phyloP scores from a whole-genome alignment of 1,140 invertebrate species.

The Conus betulinus region DNA sequence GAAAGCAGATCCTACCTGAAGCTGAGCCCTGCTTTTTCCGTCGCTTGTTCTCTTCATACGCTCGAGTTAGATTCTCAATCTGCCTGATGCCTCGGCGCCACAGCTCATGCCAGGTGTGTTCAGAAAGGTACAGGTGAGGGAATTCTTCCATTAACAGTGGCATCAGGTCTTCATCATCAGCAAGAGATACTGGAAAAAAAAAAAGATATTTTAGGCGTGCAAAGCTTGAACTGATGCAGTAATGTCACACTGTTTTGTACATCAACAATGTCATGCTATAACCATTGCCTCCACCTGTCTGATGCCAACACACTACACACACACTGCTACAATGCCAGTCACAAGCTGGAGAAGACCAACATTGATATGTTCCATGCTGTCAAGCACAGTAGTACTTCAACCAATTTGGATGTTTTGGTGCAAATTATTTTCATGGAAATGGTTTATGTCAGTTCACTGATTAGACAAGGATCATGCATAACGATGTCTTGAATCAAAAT shows the following conservation, averaged over 20 bases:
- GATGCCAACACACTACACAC: too few species aligned
- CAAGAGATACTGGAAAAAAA: constrained; percentile 53
- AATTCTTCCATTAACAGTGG: constrained; percentile 73
- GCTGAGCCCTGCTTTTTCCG: constrained; percentile 70
- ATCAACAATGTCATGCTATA: too few species aligned
- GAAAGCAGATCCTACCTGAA: not conserved
- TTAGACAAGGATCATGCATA: too few species aligned
- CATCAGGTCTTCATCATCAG: constrained; percentile 69
- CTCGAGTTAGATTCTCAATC: constrained; percentile 70
- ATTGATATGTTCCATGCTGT: too few species aligned
- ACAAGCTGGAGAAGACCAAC: too few species aligned
- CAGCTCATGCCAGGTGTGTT: constrained; percentile 73
- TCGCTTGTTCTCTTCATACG: constrained; percentile 66
- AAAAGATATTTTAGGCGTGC: not conserved
- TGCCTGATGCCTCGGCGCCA: constrained; percentile 71
- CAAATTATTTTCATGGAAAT: too few species aligned
- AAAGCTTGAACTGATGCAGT: not conserved
- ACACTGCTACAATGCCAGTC: too few species aligned
- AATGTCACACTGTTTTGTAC: not conserved
- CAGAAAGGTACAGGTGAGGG: constrained; percentile 72
- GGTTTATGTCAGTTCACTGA: too few species aligned
- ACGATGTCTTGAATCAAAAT: too few species aligned
- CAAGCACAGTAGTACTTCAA: too few species aligned
- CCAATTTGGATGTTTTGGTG: too few species aligned
- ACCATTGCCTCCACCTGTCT: too few species aligned